These are phyloP conservation scores for Teleiodes luculella DNA, from an alignment of 2,888 invertebrate species.

Conservation along the genomic window DNA sequence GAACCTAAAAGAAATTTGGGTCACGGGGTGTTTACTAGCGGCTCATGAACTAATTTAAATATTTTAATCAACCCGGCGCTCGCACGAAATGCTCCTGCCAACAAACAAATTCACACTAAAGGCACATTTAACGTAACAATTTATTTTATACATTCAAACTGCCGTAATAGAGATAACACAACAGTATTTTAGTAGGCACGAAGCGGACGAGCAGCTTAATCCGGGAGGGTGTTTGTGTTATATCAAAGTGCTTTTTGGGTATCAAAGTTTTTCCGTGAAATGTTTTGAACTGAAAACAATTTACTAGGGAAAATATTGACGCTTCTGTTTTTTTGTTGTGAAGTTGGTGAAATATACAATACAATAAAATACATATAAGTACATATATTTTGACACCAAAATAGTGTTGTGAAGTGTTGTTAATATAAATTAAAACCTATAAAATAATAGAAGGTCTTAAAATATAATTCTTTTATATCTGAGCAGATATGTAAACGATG, in stretches of 20 bases:
- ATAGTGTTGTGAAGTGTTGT: too few species aligned
- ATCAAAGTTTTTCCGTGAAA: background rate
- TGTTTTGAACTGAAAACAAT: too few species aligned
- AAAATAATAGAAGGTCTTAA: too few species aligned
- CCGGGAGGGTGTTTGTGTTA: background rate
- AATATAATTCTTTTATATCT: too few species aligned
- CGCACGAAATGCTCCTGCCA: background rate
- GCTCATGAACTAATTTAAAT: conserved; percentile 4
- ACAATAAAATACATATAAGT: too few species aligned
- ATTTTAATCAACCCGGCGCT: conserved; percentile 3
- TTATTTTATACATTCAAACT: conserved; percentile 6
- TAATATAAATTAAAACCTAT: too few species aligned
- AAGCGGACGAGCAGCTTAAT: background rate
- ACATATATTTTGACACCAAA: too few species aligned
- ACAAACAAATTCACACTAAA: conserved; percentile 5
- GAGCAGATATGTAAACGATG: too few species aligned
- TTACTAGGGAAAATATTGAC: too few species aligned
- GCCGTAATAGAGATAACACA: conserved; percentile 6
- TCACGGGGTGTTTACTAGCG: background rate
- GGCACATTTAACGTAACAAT: conserved; percentile 4
- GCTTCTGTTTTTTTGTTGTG: too few species aligned
- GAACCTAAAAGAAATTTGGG: background rate
- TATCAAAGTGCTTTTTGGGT: too few species aligned
- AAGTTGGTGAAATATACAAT: too few species aligned
- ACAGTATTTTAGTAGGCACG: background rate